Conservation (phyloP, 2,113 vertebrate species). For the Bubalus kerabau region DNA sequence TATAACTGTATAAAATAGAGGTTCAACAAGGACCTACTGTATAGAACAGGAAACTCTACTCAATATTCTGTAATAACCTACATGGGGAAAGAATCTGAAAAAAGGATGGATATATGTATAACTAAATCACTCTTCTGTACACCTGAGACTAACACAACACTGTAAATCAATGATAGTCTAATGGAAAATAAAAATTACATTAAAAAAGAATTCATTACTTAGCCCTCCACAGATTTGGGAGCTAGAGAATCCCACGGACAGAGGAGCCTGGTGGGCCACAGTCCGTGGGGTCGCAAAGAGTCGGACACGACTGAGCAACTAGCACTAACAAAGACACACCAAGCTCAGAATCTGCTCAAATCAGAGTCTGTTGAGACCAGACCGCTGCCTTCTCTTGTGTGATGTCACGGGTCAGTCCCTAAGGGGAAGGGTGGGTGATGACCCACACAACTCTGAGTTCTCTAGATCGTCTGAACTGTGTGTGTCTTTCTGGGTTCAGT, state of each 20-base stretch:
- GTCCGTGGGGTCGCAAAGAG: background rate
- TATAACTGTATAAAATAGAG: background rate
- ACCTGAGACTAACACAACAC: background rate
- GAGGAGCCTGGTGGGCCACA: background rate
- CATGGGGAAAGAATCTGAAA: background rate
- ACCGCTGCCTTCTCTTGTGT: accelerated
- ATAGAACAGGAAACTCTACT: background rate
- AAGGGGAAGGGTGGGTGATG: accelerated
- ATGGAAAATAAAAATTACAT: background rate
- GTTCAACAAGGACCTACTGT: background rate
- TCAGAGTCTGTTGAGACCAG: background rate
- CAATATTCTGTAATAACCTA: background rate
- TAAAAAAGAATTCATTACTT: background rate
- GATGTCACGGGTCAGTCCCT: background rate
- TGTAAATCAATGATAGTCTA: background rate
- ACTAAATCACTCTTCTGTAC: background rate
- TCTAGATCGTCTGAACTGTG: background rate
- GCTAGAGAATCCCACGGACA: background rate
- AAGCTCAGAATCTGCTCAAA: background rate
- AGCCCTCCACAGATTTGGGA: background rate
- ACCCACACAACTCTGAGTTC: background rate
- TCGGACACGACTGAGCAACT: accelerated
- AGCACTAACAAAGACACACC: background rate
- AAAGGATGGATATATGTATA: background rate
- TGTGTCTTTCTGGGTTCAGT: background rate